Evolutionary conservation across 2,113 vertebrate species (phyloP), one percentile per base, ranked within the genome.

Genomic region (Ondatra zibethicus): DNA sequence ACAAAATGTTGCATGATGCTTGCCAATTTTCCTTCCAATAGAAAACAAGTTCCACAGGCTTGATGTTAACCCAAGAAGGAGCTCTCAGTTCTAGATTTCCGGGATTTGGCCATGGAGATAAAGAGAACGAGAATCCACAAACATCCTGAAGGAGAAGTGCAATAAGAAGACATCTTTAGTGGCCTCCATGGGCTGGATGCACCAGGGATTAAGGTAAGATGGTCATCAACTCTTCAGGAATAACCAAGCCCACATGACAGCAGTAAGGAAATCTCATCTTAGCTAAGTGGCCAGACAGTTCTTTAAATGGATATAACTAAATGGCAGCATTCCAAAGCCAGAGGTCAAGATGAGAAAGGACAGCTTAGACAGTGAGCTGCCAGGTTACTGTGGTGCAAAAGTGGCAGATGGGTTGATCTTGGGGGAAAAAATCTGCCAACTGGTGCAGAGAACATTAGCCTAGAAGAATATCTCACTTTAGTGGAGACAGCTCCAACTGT

Each of bases 401-500:
- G 88, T 25, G 95, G 95, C 95, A 98, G 95, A 98, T 84, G 97
- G 89, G 76, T 80, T 95, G 81, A 84, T 97, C 95, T 96, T 63
- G 2, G 63, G 23, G 1, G 17, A 33, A 72, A 70, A 27, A 76
- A 42, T 42, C 92, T 95, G 96, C 95, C 96, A 98, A 96, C 25
- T 89, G 93, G 55, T 80, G 89, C 36, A 61, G 97, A 91, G 97
- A 96, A 97, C 95, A 82, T 96, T 65, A 96, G 89, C 94, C 89
- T 97, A 81, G 97, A 93, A 92, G 94, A 96, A 65, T 94, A 87
- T 93, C 86, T 98, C 97, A 97, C 96, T 97, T 97, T 90, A 68
- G 89, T 65, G 73, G 80, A 89, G 95, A 96, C 77, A 91, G 90
- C 78, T 94, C 92, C 97, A 45, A 84, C 16, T 31, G 94, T 10